phyloP scores from a whole-genome alignment of 1,140 invertebrate genomes.

The Lineus longissimus region DNA sequence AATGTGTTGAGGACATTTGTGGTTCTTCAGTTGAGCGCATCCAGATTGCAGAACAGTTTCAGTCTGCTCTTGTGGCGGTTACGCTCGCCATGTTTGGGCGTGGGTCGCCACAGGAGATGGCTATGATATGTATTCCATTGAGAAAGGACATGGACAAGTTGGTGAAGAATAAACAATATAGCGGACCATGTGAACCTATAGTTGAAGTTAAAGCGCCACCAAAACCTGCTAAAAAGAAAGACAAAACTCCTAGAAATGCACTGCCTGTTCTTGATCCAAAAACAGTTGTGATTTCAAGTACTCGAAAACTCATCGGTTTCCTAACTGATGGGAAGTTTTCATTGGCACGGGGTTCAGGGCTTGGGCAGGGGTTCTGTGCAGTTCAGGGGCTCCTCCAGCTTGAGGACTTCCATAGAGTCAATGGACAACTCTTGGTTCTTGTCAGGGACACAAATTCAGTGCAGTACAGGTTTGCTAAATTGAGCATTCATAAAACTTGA shows the following conservation, averaged over 20 bases:
- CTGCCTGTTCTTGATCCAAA: conserved; percentile 12
- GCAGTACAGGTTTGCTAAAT: conserved; percentile 43
- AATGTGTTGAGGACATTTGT: conserved; percentile 11
- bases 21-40: conserved; percentile 58
- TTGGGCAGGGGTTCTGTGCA: conserved; percentile 38
- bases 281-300: conserved; percentile 16
- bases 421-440: conserved; percentile 24
- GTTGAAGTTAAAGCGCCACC: conserved; percentile 61
- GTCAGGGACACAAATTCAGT: conserved; percentile 34
- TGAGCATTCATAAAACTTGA: conserved; percentile 9
- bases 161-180: conserved; percentile 40
- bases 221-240: conserved; percentile 58
- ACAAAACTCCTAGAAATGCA: conserved; percentile 50
- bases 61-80: conserved; percentile 35
- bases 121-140: conserved; percentile 56
- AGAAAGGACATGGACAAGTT: conserved; percentile 57
- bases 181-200: conserved; percentile 59
- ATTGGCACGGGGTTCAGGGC: conserved; percentile 53
- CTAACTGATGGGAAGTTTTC: conserved; percentile 67
- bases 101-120: conserved; percentile 34
- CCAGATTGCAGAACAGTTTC: not conserved
- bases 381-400: conserved; percentile 22
- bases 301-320: conserved; percentile 69
- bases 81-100: conserved; percentile 26
- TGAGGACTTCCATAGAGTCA: not conserved